These are phyloP conservation scores for Phalacrocorax brasilianus DNA, from an alignment of 2,113 vertebrate species.

Conservation along the genomic window DNA sequence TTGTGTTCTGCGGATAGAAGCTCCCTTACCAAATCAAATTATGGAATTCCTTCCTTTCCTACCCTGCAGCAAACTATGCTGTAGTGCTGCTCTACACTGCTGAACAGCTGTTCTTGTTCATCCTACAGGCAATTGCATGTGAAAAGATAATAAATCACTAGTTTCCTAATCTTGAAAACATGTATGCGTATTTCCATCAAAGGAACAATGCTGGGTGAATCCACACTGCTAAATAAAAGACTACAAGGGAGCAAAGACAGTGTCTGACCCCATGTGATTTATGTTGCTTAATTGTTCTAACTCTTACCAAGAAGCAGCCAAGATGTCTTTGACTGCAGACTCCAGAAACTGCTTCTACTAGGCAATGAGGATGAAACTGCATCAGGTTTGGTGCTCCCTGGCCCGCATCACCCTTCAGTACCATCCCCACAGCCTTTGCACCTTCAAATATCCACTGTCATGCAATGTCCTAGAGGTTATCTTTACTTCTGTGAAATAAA, in stretches of 20 bases:
- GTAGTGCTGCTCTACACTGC: conserved; percentile 16
- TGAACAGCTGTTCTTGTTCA: conserved; percentile 55
- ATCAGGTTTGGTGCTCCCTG: background rate
- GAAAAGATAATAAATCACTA: conserved; percentile 59
- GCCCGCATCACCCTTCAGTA: background rate
- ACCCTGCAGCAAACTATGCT: conserved; percentile 37
- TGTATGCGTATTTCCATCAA: background rate
- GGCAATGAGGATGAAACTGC: background rate
- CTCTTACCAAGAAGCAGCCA: background rate
- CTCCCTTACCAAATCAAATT: conserved; percentile 33
- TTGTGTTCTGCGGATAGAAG: background rate
- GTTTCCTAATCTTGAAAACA: conserved; percentile 31
- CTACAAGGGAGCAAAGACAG: background rate
- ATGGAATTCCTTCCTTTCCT: conserved; percentile 33
- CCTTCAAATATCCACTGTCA: background rate
- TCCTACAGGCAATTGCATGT: conserved; percentile 53
- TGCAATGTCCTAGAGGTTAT: background rate
- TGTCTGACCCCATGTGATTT: background rate
- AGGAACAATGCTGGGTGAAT: background rate
- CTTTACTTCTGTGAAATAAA: background rate
- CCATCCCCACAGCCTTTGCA: background rate
- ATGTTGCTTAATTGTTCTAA: background rate
- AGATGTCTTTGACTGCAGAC: background rate
- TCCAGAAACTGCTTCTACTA: background rate
- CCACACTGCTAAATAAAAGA: background rate